Evolutionary conservation across 2,797 vertebrate species (phyloP), one percentile per base, ranked within the genome.

Genomic region (Miichthys miiuy): DNA sequence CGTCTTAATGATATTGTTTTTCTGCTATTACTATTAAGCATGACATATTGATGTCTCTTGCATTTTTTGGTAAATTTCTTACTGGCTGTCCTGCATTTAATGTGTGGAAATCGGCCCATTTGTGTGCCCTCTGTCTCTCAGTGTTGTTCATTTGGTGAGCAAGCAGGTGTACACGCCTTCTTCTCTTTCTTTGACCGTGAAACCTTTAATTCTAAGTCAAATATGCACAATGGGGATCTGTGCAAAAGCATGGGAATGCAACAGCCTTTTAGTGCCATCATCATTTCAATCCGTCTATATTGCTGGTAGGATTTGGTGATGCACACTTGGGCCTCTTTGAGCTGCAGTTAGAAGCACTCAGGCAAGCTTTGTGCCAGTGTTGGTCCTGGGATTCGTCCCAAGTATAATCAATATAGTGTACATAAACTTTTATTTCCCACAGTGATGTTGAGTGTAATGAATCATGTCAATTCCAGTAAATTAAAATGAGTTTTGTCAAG

Each of bases 401-500:
- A 60, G 51, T 30, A 21, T 30, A 71, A 71, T 84, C 70, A 66
- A 85, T 76, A 65, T 47, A 51, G 47, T 55, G 44, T 30, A 47
- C 56, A 65, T 2, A 64, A 73, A 69, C 63, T 57, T 66, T 76
- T 66, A 72, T 72, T 79, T 76, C 64, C 67, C 51, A 41, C 3
- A 8, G 51, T 69, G 68, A 38, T 9, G 3, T 11, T 34, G 20
- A 54, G 4, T 8, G n/a, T n/a, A 58, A 73, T 70, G n/a, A 67
- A 27, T 68, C 16, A 16, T 27, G 67, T 63, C 58, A 27, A 44
- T 68, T 77, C n/a, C 16, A 62, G 44, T 69, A 20, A 62, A 54
- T 77, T 71, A 61, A 75, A 69, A 65, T 20, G 2, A 63, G 18
- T 42, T 57, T 55, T 51, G 48, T 65, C 34, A 68, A 54, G 51